Evolutionary conservation across 2,797 vertebrate genomes (phyloP).

Genomic region (Pipistrellus pygmaeus): DNA sequence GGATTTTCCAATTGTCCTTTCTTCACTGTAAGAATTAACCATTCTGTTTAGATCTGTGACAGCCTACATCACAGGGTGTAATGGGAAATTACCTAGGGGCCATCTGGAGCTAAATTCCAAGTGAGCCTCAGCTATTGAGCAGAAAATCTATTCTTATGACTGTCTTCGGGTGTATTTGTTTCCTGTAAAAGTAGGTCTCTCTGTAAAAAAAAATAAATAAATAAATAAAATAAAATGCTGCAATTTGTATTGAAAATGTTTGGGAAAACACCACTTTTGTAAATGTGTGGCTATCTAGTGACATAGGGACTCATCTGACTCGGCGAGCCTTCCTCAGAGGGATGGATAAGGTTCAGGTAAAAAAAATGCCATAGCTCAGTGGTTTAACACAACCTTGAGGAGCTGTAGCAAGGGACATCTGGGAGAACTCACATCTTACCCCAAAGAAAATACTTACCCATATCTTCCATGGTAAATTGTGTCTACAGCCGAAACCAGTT

Average conservation of each 20-base stretch:
- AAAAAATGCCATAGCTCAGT: not conserved
- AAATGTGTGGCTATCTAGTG: not conserved
- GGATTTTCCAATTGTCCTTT: slow-evolving; percentile 60
- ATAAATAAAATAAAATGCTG: too few species aligned
- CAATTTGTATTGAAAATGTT: not conserved
- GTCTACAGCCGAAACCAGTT: too few species aligned
- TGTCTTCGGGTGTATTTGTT: slow-evolving; percentile 53
- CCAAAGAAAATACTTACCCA: not conserved
- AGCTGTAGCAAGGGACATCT: not conserved
- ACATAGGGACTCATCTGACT: not conserved
- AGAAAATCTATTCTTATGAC: slow-evolving; percentile 33
- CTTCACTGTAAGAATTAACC: slow-evolving; percentile 1
- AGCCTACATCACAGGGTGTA: not conserved
- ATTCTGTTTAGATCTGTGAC: not conserved
- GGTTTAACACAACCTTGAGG: not conserved
- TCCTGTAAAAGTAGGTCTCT: not conserved
- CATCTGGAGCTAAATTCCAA: slow-evolving; percentile 43
- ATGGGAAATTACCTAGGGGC: slow-evolving; percentile 46
- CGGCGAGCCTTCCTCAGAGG: not conserved
- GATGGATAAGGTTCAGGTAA: not conserved
- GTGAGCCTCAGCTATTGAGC: not conserved
- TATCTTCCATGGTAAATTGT: not conserved
- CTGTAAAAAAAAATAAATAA: slow-evolving; percentile 37
- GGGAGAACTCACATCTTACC: not conserved
- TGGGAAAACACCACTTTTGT: not conserved